These are phyloP conservation scores for Hipposideros larvatus DNA, from an alignment of 2,797 vertebrate species.

Conservation along the genomic window DNA sequence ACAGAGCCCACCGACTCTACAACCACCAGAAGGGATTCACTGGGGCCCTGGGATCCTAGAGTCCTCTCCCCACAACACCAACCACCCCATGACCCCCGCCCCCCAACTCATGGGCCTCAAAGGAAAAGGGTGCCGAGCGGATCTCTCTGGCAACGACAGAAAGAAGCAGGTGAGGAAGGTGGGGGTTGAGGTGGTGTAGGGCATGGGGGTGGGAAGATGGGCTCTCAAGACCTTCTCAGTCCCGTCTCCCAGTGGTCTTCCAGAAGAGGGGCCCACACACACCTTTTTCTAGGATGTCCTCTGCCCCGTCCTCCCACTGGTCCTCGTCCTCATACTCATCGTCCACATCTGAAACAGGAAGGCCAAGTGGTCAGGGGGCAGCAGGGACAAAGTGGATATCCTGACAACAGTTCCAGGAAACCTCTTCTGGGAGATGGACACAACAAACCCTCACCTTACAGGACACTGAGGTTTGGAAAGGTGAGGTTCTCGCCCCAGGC, in stretches of 20 bases:
- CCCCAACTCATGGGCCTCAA: conserved; percentile 82
- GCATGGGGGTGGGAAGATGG: conserved; percentile 33
- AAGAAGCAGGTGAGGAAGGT: conserved; percentile 80
- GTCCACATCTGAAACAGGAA: conserved; percentile 92
- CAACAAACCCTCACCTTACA: background rate
- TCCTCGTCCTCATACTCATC: conserved; percentile 98
- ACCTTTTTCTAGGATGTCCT: conserved; percentile 98
- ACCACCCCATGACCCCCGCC: background rate
- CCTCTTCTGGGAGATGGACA: background rate
- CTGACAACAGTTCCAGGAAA: background rate
- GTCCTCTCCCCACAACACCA: background rate
- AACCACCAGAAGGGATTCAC: conserved; percentile 71
- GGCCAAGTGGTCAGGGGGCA: background rate
- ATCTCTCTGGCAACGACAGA: conserved; percentile 80
- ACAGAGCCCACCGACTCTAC: conserved; percentile 34
- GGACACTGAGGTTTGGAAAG: background rate
- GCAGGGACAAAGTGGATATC: background rate
- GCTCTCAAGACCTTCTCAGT: background rate
- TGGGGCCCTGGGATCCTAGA: conserved; percentile 66
- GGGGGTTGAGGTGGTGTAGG: conserved; percentile 17
- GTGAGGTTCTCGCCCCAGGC: accelerated
- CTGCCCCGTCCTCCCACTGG: conserved; percentile 95
- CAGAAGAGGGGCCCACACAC: background rate
- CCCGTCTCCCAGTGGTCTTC: background rate
- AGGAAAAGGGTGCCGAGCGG: conserved; percentile 64